These are phyloP conservation scores for Enteromius paludinosus DNA, from an alignment of 2,797 vertebrate genomes.

Conservation along the genomic window DNA sequence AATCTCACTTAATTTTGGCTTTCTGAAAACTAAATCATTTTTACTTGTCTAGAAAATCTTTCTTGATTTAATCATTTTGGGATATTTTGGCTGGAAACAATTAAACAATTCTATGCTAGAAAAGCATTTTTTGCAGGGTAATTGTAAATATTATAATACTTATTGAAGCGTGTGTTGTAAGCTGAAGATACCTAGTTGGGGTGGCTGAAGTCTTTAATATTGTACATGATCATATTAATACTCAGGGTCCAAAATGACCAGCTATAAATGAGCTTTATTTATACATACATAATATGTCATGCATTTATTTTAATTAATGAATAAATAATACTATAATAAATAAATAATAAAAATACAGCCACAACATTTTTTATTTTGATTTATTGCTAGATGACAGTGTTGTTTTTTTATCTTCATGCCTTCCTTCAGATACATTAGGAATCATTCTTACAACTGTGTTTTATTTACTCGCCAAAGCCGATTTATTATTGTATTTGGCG, in stretches of 20 bases:
- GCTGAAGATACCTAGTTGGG: constrained; percentile 41
- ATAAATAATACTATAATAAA: neutral
- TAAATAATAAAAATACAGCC: neutral
- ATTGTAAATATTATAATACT: neutral
- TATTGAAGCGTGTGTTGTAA: neutral
- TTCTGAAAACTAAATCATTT: too few species aligned
- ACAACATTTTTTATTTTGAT: neutral
- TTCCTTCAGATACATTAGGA: neutral
- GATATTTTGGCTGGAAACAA: too few species aligned
- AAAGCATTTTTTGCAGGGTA: too few species aligned
- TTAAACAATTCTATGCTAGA: too few species aligned
- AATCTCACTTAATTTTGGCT: too few species aligned
- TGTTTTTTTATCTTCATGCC: neutral
- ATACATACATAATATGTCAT: neutral
- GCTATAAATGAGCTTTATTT: neutral
- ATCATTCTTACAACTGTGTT: constrained; percentile 3
- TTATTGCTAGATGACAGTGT: neutral
- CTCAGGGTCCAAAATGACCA: constrained; percentile 38
- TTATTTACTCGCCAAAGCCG: constrained; percentile 12
- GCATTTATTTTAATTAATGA: neutral
- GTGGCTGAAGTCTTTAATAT: constrained; percentile 41
- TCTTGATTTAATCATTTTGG: too few species aligned
- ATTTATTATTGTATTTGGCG: neutral
- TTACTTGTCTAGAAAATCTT: too few species aligned
- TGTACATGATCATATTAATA: neutral